Evolutionary conservation across 92 coral and sea anemone species (phyloP).

Genomic region (Palythoa heliodiscus): DNA sequence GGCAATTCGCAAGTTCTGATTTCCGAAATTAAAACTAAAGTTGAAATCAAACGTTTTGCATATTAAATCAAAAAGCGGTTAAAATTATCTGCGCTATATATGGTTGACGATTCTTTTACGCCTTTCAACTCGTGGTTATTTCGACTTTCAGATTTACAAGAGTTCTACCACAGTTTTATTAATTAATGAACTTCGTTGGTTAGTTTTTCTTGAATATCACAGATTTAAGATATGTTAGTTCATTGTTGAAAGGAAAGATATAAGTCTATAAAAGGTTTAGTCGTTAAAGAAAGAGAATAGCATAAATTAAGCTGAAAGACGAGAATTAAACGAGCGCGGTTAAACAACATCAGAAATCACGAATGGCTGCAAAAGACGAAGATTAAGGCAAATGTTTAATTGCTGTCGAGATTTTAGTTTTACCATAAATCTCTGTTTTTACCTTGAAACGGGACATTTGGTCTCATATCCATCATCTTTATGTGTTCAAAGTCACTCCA

Average conservation of each 20-base stretch:
- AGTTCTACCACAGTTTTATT: constrained; percentile 42
- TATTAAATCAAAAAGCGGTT: constrained; percentile 39
- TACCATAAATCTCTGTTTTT: constrained; percentile 16
- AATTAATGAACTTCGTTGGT: constrained; percentile 44
- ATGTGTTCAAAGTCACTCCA: constrained; percentile 22
- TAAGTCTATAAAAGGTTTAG: constrained; percentile 15
- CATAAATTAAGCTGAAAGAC: constrained; percentile 33
- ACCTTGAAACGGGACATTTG: constrained; percentile 23
- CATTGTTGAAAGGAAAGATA: not conserved
- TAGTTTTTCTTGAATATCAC: constrained; percentile 21
- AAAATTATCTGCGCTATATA: not conserved
- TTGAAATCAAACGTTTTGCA: constrained; percentile 35
- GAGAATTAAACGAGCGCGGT: constrained; percentile 24
- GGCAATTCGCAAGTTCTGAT: constrained; percentile 74
- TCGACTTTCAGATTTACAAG: constrained; percentile 17
- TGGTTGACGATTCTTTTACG: constrained; percentile 8
- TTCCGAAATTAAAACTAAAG: constrained; percentile 69
- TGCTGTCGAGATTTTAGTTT: constrained; percentile 5
- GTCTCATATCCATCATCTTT: constrained; percentile 3
- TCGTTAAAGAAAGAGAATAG: constrained; percentile 19
- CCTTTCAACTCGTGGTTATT: constrained; percentile 5
- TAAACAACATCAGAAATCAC: constrained; percentile 37
- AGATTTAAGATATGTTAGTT: constrained; percentile 22
- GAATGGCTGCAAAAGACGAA: constrained; percentile 16
- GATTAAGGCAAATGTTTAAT: constrained; percentile 30